phyloP scores from a whole-genome alignment of 2,797 vertebrate genomes.

The Diceros bicornis region DNA sequence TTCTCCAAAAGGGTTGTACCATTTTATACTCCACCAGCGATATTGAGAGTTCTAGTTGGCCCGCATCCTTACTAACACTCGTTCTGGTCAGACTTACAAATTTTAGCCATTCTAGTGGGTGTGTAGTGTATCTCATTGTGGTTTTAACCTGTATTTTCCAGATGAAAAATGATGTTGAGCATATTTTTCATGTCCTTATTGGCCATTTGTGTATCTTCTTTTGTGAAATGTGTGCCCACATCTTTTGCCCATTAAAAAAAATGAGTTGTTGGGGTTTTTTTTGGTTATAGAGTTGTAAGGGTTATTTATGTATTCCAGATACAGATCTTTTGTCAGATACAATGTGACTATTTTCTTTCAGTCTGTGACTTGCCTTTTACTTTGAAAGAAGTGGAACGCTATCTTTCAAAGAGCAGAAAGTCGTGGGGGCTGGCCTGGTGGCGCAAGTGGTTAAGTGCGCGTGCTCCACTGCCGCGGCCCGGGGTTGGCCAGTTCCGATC shows the following conservation, averaged over 20 bases:
- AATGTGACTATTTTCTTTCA: not conserved
- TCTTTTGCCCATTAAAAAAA: not conserved
- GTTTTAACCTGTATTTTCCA: constrained; percentile 11
- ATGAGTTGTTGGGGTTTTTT: not conserved
- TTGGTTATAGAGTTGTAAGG: not conserved
- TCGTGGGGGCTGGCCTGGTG: not conserved
- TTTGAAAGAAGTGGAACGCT: not conserved
- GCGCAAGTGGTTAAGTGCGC: too few species aligned
- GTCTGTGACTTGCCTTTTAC: not conserved
- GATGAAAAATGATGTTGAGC: not conserved
- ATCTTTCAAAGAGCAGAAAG: not conserved
- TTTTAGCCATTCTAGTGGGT: not conserved
- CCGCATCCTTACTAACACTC: not conserved
- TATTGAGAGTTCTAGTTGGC: not conserved
- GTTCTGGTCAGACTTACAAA: not conserved
- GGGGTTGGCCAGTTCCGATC: too few species aligned
- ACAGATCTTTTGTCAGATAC: not conserved
- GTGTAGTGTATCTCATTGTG: not conserved
- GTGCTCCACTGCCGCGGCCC: too few species aligned
- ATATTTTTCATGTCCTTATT: not conserved
- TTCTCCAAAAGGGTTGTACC: not conserved
- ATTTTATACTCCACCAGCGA: not conserved
- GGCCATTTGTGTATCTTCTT: not conserved
- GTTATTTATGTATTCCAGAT: not conserved
- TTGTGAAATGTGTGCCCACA: not conserved